Evolutionary conservation across 2,113 vertebrate genomes (phyloP).

Genomic region (Odocoileus virginianus): DNA sequence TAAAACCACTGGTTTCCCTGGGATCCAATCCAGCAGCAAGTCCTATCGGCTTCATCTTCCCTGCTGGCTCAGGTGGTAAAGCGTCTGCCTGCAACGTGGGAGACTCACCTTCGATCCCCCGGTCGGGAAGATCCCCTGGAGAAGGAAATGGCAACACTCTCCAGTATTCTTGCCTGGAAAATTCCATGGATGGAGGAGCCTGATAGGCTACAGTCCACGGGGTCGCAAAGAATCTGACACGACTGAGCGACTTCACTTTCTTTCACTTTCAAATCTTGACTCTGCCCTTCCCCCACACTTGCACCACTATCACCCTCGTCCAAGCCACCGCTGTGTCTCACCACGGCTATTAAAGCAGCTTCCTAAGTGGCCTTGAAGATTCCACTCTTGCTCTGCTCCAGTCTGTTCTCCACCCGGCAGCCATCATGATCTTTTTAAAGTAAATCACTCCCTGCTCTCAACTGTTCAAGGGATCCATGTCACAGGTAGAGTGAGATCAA

Average conservation of each 20-base stretch:
- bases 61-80: neutral
- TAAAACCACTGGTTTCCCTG: neutral
- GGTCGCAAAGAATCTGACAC: rapidly evolving
- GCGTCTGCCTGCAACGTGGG: neutral
- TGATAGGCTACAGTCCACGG: neutral
- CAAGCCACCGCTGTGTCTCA: neutral
- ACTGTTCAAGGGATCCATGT: neutral
- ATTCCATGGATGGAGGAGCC: neutral
- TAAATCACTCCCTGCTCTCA: neutral
- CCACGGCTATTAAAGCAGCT: neutral
- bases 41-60: neutral
- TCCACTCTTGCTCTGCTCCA: neutral
- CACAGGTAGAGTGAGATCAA: neutral
- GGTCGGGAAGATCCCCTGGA: neutral
- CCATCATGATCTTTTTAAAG: neutral
- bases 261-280: neutral
- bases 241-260: neutral
- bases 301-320: neutral
- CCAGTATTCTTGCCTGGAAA: neutral
- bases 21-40: neutral
- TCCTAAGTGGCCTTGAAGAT: neutral
- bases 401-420: neutral
- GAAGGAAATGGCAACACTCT: neutral
- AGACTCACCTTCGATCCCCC: neutral
- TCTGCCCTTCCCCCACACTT: neutral